Evolutionary conservation across 2,113 vertebrate genomes (phyloP).

Genomic region (Callopanchax toddi): DNA sequence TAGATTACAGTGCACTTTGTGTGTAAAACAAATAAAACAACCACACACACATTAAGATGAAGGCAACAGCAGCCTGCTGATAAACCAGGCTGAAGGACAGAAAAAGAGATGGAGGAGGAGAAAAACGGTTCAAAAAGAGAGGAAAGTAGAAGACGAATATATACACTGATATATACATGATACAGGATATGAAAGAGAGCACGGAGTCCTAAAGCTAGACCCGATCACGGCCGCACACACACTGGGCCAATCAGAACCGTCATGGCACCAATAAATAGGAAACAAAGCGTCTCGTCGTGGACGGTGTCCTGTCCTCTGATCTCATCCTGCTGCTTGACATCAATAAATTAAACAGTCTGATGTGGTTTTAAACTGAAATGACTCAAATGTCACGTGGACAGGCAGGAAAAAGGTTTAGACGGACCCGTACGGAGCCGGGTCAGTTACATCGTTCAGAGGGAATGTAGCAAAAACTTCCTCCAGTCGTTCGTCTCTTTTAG

Average conservation of each 20-base stretch:
- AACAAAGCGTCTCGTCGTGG: constrained; percentile 43
- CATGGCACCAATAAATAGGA: constrained; percentile 73
- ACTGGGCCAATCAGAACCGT: constrained; percentile 48
- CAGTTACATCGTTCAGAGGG: constrained; percentile 39
- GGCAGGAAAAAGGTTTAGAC: constrained; percentile 12
- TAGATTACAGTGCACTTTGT: constrained; percentile 81
- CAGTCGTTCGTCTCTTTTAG: constrained; percentile 29
- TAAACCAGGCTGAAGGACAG: constrained; percentile 31
- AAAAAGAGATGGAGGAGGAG: constrained; percentile 6
- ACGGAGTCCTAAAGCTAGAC: constrained; percentile 48
- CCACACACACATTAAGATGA: constrained; percentile 65
- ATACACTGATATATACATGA: constrained; percentile 80
- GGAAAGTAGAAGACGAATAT: constrained; percentile 58
- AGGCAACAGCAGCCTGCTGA: constrained; percentile 69
- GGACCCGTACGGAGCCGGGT: constrained; percentile 37
- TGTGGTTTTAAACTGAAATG: constrained; percentile 5
- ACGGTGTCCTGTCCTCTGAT: constrained; percentile 52
- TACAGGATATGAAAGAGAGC: constrained; percentile 71
- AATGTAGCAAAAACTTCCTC: constrained; percentile 42
- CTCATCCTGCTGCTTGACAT: constrained; percentile 25
- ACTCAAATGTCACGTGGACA: not conserved
- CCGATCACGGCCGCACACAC: constrained; percentile 29
- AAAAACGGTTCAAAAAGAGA: constrained; percentile 29
- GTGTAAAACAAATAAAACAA: constrained; percentile 58
- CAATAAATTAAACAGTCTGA: constrained; percentile 32